Evolutionary conservation across 2,113 vertebrate genomes (phyloP).

Genomic region (Grammomys dolichurus): DNA sequence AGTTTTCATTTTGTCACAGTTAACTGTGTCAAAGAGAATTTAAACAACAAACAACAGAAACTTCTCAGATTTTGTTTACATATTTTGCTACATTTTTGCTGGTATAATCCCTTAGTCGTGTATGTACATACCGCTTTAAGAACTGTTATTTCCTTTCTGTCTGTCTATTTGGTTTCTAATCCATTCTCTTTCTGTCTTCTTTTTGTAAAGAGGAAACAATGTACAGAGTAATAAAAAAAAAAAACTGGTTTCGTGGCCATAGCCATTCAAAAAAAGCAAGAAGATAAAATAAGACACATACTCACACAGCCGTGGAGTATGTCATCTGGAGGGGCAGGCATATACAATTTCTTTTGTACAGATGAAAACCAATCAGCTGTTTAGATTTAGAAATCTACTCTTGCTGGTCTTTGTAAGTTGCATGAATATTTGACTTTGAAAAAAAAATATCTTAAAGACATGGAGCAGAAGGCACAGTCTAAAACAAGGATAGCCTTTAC

Average conservation of each 20-base stretch:
- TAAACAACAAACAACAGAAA: constrained; percentile 84
- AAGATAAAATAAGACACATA: constrained; percentile 76
- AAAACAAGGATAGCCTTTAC: constrained; percentile 85
- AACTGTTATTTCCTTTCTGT: constrained; percentile 82
- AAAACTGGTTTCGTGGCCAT: constrained; percentile 84
- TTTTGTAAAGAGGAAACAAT: constrained; percentile 87
- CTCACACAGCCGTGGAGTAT: constrained; percentile 69
- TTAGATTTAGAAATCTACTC: constrained; percentile 93
- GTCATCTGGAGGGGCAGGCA: constrained; percentile 86
- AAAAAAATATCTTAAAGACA: constrained; percentile 88
- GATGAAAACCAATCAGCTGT: constrained; percentile 93
- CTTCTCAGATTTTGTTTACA: constrained; percentile 95
- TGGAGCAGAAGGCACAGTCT: constrained; percentile 83
- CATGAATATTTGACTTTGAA: constrained; percentile 94
- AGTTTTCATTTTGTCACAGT: constrained; percentile 97
- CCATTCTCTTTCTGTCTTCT: constrained; percentile 82
- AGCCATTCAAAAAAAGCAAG: constrained; percentile 78
- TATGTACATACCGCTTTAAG: constrained; percentile 91
- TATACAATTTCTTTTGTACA: constrained; percentile 90
- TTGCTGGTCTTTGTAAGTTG: constrained; percentile 93
- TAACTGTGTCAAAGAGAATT: constrained; percentile 93
- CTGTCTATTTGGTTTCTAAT: constrained; percentile 86
- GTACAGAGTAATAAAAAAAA: constrained; percentile 87
- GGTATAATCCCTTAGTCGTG: constrained; percentile 92
- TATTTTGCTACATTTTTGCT: constrained; percentile 96